phyloP scores from a whole-genome alignment of 2,888 invertebrate species.

The Dryobota labecula region DNA sequence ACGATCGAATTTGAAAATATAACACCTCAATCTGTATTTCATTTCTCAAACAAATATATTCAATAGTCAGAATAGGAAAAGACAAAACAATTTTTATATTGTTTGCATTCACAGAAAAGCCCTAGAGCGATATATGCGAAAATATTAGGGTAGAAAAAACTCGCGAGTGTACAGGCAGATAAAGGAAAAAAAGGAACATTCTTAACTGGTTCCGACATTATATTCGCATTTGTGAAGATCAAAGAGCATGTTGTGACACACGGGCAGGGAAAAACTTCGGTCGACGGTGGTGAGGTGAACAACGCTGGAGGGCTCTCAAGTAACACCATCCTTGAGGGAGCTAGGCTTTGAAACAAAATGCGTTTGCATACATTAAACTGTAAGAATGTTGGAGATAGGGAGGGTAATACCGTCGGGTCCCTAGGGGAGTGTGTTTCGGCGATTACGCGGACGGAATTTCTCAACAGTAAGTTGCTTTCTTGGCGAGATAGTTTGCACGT shows the following conservation, averaged over 20 bases:
- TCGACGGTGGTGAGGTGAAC: slow-evolving; percentile 78
- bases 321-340: slow-evolving; percentile 88
- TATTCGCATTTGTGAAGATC: slow-evolving; percentile 90
- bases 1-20: slow-evolving; percentile 72
- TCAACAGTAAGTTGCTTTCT: slow-evolving; percentile 82
- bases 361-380: slow-evolving; percentile 91
- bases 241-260: slow-evolving; percentile 88
- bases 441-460: slow-evolving; percentile 90
- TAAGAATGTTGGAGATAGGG: slow-evolving; percentile 90
- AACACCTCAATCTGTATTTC: slow-evolving; percentile 76
- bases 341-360: slow-evolving; percentile 90
- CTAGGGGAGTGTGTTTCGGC: slow-evolving; percentile 87
- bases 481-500: slow-evolving; percentile 88
- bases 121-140: slow-evolving; percentile 77
- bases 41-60: slow-evolving; percentile 80
- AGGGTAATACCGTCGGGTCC: slow-evolving; percentile 83
- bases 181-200: slow-evolving; percentile 81
- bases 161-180: slow-evolving; percentile 78
- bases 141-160: slow-evolving; percentile 76
- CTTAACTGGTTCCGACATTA: slow-evolving; percentile 88
- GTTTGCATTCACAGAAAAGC: slow-evolving; percentile 75
- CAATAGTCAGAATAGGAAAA: slow-evolving; percentile 79
- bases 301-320: slow-evolving; percentile 84
- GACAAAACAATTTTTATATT: slow-evolving; percentile 82
- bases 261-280: slow-evolving; percentile 83